Evolutionary conservation across 2,888 invertebrate genomes (phyloP).

Genomic region (Crocallis elinguaria): DNA sequence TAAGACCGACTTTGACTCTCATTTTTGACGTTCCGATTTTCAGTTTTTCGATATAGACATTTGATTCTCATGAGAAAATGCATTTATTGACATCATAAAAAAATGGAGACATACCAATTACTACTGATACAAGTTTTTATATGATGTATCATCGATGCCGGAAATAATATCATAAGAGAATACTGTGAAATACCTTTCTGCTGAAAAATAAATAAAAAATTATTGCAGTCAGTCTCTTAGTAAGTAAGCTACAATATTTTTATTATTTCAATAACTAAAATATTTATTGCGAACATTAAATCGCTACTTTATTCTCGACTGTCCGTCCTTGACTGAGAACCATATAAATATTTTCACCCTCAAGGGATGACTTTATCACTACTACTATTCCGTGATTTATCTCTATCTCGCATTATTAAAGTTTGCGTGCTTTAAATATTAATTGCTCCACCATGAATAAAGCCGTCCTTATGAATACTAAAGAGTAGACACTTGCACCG

Average conservation of each 20-base stretch:
- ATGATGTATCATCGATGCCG: too few species aligned
- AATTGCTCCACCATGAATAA: conserved; percentile 52
- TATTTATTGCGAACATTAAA: conserved; percentile 12
- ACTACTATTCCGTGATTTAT: conserved; percentile 23
- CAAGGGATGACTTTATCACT: conserved; percentile 23
- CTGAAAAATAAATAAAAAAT: too few species aligned
- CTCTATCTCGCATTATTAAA: conserved; percentile 32
- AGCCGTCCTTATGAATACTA: conserved; percentile 68
- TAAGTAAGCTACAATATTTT: not conserved
- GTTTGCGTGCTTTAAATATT: conserved; percentile 34
- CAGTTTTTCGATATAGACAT: too few species aligned
- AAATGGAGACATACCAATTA: too few species aligned
- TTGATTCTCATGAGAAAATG: too few species aligned
- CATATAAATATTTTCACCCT: conserved; percentile 16
- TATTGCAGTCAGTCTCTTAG: too few species aligned
- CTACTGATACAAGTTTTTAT: too few species aligned
- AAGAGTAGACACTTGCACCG: conserved; percentile 64
- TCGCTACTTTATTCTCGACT: conserved; percentile 1
- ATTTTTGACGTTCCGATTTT: too few species aligned
- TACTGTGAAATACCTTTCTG: too few species aligned
- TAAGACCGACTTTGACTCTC: too few species aligned
- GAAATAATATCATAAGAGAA: too few species aligned
- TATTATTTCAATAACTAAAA: not conserved
- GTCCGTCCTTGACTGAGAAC: conserved; percentile 17
- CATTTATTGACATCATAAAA: too few species aligned